Evolutionary conservation across 2,113 vertebrate species (phyloP), one percentile per base, ranked within the genome.

Genomic region (Atractosteus spatula): DNA sequence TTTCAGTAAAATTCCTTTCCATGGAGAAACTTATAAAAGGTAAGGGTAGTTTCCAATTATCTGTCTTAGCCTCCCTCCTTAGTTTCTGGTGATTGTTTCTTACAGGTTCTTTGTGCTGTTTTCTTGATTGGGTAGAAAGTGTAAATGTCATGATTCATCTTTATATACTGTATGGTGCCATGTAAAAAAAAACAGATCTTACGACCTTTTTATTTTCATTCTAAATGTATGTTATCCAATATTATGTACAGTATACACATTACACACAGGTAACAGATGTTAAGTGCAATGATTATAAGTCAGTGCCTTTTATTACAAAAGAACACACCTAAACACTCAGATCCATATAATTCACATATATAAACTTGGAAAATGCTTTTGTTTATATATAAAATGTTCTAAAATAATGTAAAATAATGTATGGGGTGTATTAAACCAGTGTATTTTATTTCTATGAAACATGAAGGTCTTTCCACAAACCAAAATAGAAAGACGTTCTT

Each of bases 271-370:
- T 2, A 62, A 71, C 55, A 73, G n/a, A 47, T 73, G 76, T 56
- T 47, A 72, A 74, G 71, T 71, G 75, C 71, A 72, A 69, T 80
- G 71, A 51, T 79, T 76, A 45, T 72, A 76, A 59, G 69, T 81
- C 76, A 55, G 64, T 82, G 76, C 72, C 68, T 81, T 77, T 79
- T 75, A 67, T 12, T 55, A 55, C 72, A 47, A 17, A 41, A 62
- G 0, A 14, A 72, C 14, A 70, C 41, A 62, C 17, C 1, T 51
- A 5, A 51, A 51, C 47, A 51, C 10, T 51, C 2, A 10, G 5
- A 29, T 29, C 29, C 29, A 29, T 29, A 29, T 29, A 29, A 29
- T 29, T 29, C 29, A 29, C 29, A 29, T 29, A 29, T 29, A 29
- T 29, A 29, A 29, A 29, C 29, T 29, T 29, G 29, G 29, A 29